Percentiles rank a stretch among this genome's conserved stretches.
phyloP scores from a whole-genome alignment of 30 jellyfish, hydroid and myxozoan species.

The Catostylus mosaicus region DNA sequence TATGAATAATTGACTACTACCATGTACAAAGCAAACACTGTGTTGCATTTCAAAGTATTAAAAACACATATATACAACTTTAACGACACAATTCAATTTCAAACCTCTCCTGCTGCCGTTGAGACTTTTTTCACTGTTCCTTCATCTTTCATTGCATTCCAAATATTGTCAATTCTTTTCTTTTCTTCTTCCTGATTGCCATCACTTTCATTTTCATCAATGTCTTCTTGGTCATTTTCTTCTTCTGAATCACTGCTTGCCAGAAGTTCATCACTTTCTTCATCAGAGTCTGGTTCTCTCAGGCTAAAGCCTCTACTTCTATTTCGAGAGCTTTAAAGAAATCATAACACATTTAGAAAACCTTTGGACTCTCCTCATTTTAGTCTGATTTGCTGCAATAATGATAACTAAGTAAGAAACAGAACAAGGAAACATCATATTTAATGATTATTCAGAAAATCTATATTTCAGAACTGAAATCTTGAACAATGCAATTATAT shows the following conservation, averaged over 20 bases:
- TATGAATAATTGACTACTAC: too few relatives aligned
- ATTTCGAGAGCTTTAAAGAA: constrained; percentile 22
- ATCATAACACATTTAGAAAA: too few relatives aligned
- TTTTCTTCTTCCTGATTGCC: constrained; percentile 56
- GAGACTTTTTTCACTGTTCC: not conserved
- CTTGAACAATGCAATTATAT: too few relatives aligned
- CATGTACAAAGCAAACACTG: too few relatives aligned
- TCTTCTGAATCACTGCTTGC: constrained; percentile 62
- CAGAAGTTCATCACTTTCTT: constrained; percentile 43
- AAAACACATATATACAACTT: too few relatives aligned
- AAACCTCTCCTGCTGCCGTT: constrained; percentile 4
- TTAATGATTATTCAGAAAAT: too few relatives aligned
- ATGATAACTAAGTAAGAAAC: not conserved
- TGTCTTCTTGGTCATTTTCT: constrained; percentile 68
- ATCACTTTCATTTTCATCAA: constrained; percentile 43
- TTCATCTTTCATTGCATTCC: constrained; percentile 79
- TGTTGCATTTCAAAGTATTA: too few relatives aligned
- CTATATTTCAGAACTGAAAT: too few relatives aligned
- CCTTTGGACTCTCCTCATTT: not conserved
- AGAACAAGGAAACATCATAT: not conserved
- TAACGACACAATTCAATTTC: too few relatives aligned
- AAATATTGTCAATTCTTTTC: constrained; percentile 71
- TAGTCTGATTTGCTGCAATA: not conserved
- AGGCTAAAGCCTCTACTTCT: constrained; percentile 44
- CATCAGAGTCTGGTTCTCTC: constrained; percentile 57